Evolutionary conservation across 2,113 vertebrate species (phyloP).

Genomic region (Callorhinus ursinus): DNA sequence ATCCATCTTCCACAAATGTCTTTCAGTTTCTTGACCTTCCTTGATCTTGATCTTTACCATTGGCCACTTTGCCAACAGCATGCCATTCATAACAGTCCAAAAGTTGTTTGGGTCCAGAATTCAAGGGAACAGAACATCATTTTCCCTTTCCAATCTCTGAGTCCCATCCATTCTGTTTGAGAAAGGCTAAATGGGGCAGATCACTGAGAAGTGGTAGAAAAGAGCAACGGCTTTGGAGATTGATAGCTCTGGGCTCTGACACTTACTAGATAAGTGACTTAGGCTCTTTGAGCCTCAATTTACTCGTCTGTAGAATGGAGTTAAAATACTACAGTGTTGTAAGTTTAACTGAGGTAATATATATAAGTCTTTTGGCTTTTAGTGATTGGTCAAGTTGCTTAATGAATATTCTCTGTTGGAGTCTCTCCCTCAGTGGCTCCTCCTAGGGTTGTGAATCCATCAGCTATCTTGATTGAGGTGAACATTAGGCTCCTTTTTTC

Average conservation of each 20-base stretch:
- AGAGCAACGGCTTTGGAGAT: neutral
- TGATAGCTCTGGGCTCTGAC: neutral
- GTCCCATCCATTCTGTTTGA: neutral
- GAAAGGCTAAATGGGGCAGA: neutral
- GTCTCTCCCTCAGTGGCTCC: neutral
- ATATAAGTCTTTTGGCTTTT: neutral
- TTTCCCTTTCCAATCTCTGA: neutral
- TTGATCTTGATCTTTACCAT: neutral
- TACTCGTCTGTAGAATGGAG: neutral
- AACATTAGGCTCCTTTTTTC: neutral
- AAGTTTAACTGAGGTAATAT: neutral
- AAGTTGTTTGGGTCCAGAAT: neutral
- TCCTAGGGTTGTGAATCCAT: neutral
- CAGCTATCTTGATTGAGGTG: neutral
- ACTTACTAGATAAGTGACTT: neutral
- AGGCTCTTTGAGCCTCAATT: neutral
- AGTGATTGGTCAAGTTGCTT: neutral
- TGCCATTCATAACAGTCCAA: neutral
- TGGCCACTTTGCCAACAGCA: neutral
- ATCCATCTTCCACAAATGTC: neutral
- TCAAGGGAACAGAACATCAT: neutral
- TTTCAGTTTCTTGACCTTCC: neutral
- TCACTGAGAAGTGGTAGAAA: neutral
- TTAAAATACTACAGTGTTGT: neutral
- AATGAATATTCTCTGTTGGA: neutral